These are phyloP conservation scores for Caradrina clavipalpis DNA, from an alignment of 2,888 invertebrate species.

Conservation along the genomic window DNA sequence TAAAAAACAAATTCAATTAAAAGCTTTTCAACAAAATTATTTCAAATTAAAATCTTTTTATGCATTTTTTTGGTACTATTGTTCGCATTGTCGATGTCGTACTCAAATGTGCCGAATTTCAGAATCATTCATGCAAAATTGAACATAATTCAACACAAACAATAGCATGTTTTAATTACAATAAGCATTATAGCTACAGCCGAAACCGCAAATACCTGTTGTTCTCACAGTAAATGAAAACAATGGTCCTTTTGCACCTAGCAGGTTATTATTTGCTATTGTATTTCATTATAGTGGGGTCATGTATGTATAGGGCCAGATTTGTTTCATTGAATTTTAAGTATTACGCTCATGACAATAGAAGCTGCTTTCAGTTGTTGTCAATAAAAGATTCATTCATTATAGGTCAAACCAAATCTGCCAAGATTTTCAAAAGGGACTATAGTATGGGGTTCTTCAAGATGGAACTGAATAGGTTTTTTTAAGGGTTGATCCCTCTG, in stretches of 20 bases:
- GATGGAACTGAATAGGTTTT: too few relatives aligned
- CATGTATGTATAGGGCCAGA: background rate
- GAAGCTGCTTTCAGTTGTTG: background rate
- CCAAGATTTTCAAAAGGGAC: too few relatives aligned
- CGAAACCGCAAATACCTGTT: conserved; percentile 6
- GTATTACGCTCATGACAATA: too few relatives aligned
- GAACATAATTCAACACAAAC: background rate
- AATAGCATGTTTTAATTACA: background rate
- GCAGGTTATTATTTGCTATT: background rate
- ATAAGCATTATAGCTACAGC: too few relatives aligned
- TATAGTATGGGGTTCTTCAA: too few relatives aligned
- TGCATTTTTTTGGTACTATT: too few relatives aligned
- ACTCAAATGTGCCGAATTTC: background rate
- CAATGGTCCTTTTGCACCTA: conserved; percentile 7
- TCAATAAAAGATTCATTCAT: background rate
- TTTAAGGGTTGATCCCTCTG: too few relatives aligned
- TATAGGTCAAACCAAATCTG: background rate
- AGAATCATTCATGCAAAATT: conserved; percentile 8
- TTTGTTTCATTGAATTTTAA: background rate
- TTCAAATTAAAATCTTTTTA: too few relatives aligned
- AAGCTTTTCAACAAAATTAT: too few relatives aligned
- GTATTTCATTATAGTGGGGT: background rate
- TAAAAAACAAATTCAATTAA: too few relatives aligned
- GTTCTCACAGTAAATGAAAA: conserved; percentile 3
- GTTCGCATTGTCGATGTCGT: too few relatives aligned